Percentiles rank a stretch among this genome's conserved stretches.
phyloP scores from a whole-genome alignment of 2,888 invertebrate species.

The Mamestra brassicae region DNA sequence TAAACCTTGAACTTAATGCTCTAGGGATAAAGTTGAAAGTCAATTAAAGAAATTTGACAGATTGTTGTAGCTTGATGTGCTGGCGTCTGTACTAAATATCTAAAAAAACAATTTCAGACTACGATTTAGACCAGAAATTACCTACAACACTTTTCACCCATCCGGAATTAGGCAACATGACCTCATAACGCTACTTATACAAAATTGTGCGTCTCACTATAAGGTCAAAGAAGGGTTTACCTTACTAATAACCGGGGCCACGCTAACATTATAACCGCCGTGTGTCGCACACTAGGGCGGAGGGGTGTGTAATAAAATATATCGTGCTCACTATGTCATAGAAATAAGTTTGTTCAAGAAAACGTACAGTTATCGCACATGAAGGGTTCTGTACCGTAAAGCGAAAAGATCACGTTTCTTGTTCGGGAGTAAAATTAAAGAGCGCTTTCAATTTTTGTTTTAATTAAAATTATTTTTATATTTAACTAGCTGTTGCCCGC shows the following conservation, averaged over 20 bases:
- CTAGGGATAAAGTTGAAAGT: too few relatives aligned
- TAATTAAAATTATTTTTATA: too few relatives aligned
- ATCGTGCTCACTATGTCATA: conserved; percentile 12
- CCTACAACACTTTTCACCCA: neutral
- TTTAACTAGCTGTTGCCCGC: too few relatives aligned
- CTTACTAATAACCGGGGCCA: conserved; percentile 52
- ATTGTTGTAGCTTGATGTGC: too few relatives aligned
- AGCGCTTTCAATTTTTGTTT: too few relatives aligned
- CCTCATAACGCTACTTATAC: conserved; percentile 34
- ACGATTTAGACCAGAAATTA: neutral
- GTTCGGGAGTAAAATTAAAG: too few relatives aligned
- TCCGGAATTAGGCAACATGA: conserved; percentile 18
- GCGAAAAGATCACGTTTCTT: too few relatives aligned
- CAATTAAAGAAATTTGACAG: too few relatives aligned
- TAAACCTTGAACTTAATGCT: too few relatives aligned
- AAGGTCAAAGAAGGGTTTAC: conserved; percentile 52
- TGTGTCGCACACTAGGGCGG: conserved; percentile 21
- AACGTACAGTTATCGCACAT: neutral
- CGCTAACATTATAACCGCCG: conserved; percentile 45
- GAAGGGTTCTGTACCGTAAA: too few relatives aligned
- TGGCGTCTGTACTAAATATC: neutral
- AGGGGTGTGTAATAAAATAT: conserved; percentile 31
- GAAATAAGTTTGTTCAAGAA: conserved; percentile 16
- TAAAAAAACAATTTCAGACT: neutral
- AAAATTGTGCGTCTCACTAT: conserved; percentile 48